Evolutionary conservation across 2,113 vertebrate species (phyloP).

Genomic region (Zosterops borbonicus): DNA sequence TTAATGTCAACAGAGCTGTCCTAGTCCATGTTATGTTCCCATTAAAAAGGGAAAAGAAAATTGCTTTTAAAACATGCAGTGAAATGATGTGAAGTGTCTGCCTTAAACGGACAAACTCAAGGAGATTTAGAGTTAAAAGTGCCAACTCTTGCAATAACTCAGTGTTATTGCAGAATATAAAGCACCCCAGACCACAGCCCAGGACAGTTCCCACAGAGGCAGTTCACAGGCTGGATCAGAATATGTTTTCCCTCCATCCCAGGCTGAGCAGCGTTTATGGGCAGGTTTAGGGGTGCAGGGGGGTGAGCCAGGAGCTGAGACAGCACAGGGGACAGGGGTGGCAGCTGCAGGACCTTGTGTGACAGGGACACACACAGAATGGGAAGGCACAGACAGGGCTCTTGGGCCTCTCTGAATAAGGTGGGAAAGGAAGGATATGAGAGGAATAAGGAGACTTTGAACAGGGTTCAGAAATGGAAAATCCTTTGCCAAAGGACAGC

Average conservation of each 20-base stretch:
- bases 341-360: background rate
- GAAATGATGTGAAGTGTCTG: slow-evolving; percentile 55
- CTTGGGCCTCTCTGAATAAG: background rate
- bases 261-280: background rate
- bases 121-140: slow-evolving; percentile 61
- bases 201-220: background rate
- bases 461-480: background rate
- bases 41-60: slow-evolving; percentile 63
- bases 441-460: background rate
- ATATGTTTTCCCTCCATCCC: background rate
- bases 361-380: background rate
- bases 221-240: background rate
- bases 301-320: background rate
- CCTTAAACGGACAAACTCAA: slow-evolving; percentile 60
- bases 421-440: background rate
- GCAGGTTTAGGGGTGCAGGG: background rate
- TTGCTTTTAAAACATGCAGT: slow-evolving; percentile 56
- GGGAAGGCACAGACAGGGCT: background rate
- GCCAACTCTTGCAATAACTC: slow-evolving; percentile 53
- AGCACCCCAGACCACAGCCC: slow-evolving; percentile 2
- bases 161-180: slow-evolving; percentile 27
- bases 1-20: slow-evolving; percentile 61
- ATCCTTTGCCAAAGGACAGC: slow-evolving; percentile 43
- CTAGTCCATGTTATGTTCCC: slow-evolving; percentile 18
- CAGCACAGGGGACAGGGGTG: background rate